Conservation (phyloP, 30 jellyfish, hydroid and myxozoan species). For the Cassiopea xamachana region DNA sequence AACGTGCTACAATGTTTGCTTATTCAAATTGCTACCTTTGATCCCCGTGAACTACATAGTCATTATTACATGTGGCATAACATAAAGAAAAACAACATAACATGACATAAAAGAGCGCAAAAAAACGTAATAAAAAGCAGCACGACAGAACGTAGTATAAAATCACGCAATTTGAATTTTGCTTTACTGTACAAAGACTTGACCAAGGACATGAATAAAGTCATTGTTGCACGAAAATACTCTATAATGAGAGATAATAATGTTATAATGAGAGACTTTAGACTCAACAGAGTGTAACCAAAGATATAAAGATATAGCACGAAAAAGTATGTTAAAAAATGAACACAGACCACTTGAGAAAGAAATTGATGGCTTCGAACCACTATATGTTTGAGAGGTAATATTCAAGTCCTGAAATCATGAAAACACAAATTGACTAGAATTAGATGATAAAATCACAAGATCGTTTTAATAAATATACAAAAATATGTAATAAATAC, state of each 20-base stretch:
- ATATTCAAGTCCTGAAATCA: not conserved
- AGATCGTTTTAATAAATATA: too few species aligned
- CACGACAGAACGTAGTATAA: not conserved
- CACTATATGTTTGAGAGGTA: not conserved
- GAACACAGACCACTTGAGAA: constrained; percentile 7
- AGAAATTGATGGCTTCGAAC: not conserved
- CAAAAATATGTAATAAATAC: too few species aligned
- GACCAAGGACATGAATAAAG: not conserved
- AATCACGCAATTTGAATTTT: not conserved
- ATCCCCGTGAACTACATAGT: not conserved
- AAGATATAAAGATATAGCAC: too few species aligned
- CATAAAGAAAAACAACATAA: not conserved
- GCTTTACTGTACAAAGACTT: not conserved
- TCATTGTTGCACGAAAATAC: not conserved
- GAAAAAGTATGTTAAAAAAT: not conserved
- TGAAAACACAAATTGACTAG: not conserved
- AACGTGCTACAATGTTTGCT: too few species aligned
- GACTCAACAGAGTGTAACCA: too few species aligned
- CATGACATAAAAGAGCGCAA: not conserved
- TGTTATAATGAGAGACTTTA: too few species aligned
- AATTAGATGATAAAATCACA: too few species aligned
- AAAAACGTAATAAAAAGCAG: not conserved
- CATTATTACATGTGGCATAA: not conserved
- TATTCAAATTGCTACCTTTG: too few species aligned
- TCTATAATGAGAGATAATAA: too few species aligned